These are phyloP conservation scores for Uromys caudimaculatus DNA, from an alignment of 2,797 vertebrate genomes.

Conservation along the genomic window DNA sequence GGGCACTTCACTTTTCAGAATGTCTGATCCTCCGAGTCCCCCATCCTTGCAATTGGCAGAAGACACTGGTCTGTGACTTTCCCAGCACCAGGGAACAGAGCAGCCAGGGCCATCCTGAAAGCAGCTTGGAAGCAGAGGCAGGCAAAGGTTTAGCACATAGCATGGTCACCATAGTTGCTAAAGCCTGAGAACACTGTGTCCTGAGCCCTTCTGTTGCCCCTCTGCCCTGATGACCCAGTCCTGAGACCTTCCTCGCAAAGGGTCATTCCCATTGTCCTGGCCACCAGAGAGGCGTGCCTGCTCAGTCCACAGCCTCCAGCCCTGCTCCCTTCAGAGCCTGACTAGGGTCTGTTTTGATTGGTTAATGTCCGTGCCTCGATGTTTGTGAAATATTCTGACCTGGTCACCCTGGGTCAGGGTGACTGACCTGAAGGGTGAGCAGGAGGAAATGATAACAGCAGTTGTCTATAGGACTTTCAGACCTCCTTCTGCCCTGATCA, in stretches of 20 bases:
- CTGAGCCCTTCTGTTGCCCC: neutral
- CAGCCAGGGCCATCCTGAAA: neutral
- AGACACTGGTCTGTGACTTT: neutral
- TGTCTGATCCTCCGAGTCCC: neutral
- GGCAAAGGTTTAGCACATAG: neutral
- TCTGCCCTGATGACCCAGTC: neutral
- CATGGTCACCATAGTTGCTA: neutral
- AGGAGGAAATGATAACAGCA: conserved; percentile 62
- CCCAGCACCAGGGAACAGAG: neutral
- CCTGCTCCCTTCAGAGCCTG: conserved; percentile 20
- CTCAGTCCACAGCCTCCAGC: neutral
- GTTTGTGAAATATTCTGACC: conserved; percentile 63
- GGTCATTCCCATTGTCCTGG: neutral
- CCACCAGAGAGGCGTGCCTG: neutral
- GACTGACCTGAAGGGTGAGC: conserved; percentile 63
- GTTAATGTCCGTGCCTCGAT: conserved; percentile 39
- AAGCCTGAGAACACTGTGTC: conserved; percentile 2
- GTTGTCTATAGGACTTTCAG: conserved; percentile 17
- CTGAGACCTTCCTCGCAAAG: neutral
- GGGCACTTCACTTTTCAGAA: neutral
- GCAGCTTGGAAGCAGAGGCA: neutral
- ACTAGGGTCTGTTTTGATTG: conserved; percentile 20
- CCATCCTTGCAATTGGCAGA: neutral
- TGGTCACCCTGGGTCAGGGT: conserved; percentile 47
- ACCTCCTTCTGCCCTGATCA: conserved; percentile 10